Evolutionary conservation across 2,888 invertebrate species (phyloP), one percentile per base, ranked within the genome.

Genomic region (Brachypalpus laphriformis): DNA sequence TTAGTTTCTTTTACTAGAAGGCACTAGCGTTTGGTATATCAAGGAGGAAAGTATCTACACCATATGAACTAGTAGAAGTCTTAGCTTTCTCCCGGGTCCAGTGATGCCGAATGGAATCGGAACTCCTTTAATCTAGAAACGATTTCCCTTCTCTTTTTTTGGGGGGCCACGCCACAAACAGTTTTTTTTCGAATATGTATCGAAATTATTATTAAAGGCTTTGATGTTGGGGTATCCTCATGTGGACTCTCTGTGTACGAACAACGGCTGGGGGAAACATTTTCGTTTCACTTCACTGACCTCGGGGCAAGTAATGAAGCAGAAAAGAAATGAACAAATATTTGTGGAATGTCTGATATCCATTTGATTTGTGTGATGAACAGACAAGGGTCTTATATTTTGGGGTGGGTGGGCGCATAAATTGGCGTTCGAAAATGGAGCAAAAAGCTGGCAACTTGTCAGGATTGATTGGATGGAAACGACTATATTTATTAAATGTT

Each of bases 321-420:
- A 25, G 66, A 51, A 22, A 37, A n/a, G 47, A 18, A 65, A 14
- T 20, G 51, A 51, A 66, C 51, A 28, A 51, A 66, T 51, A 65
- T 66, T 66, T 66, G 66, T 51, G 66, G 37, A 51, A 66, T 51
- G 37, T 51, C 66, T 66, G 66, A 51, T 25, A 40, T 51, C 37
- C 25, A 51, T 66, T 18, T 51, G 66, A 66, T 40, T 66, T 37
- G 49, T 51, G 51, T 49, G 66, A 25, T 40, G 51, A 49, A 14
- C 37, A 40, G 14, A 42, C 7, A 16, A n/a, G 8, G 51, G 31
- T 7, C n/a, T 6, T 18, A 3, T 34, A 0, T 34, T 16, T 16
- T 0, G 18, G 18, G 6, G 3, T 11, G 11, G 57, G n/a, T n/a
- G 14, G 6, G 7, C 22, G 40, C 7, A 22, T 22, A 59, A 37